phyloP scores from a whole-genome alignment of 2,113 vertebrate species.

The Scytalopus superciliaris region DNA sequence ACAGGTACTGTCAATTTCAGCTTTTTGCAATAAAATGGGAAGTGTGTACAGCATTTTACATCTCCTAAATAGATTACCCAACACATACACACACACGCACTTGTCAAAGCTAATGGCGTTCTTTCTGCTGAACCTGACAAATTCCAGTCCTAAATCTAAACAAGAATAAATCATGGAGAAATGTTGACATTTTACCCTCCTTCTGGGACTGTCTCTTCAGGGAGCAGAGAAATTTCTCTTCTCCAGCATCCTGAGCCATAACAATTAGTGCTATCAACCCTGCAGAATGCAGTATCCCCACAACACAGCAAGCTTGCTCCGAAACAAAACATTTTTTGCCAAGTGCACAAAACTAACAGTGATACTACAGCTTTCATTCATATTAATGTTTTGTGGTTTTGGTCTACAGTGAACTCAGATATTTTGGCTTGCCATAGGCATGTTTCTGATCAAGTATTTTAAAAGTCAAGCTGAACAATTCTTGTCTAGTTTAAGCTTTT shows the following conservation, averaged over 20 bases:
- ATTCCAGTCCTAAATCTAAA: conserved; percentile 39
- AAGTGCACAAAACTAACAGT: background rate
- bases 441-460: background rate
- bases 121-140: conserved; percentile 48
- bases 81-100: background rate
- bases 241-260: background rate
- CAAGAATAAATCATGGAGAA: conserved; percentile 36
- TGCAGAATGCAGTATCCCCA: background rate
- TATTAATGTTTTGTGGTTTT: background rate
- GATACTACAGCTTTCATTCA: background rate
- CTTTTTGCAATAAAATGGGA: conserved; percentile 36
- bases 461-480: background rate
- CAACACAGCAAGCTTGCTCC: background rate
- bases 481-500: background rate
- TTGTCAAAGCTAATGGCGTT: conserved; percentile 44
- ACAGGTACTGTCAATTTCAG: conserved; percentile 21
- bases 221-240: conserved; percentile 2
- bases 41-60: conserved; percentile 30
- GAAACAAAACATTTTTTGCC: background rate
- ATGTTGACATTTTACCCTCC: background rate
- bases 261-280: background rate
- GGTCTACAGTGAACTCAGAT: background rate
- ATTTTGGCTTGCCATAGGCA: background rate
- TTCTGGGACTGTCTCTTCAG: background rate
- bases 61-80: conserved; percentile 28